Base-by-base conservation (phyloP, 2,888 invertebrate genomes). In the Patella pellucida region DNA sequence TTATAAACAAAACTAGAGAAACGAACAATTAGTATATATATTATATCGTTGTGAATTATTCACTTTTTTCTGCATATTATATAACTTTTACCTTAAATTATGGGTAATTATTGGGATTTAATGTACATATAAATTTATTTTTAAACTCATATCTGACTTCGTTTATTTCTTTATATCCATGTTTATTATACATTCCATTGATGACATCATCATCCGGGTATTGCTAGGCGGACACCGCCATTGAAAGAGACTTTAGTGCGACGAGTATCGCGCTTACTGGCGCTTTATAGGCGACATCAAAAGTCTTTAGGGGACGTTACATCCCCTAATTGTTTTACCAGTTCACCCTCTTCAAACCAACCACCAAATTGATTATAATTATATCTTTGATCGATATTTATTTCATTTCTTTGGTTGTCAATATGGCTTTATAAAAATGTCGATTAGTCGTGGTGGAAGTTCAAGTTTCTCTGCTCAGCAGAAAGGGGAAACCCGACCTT, bases 401-500 rank as follows among this genome's bases (percentile, higher is more conserved):
- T 80, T 81, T 79, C 78, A 67, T 72, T 75, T 76, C 80, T 78
- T 71, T 77, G 69, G 69, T 75, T 82, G 79, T 76, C 81, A 85
- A 81, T 83, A 86, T 86, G 86, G 86, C 84, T 83, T 83, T 83
- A 78, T 86, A 81, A 86, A 84, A 79, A 86, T 86, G 86, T 75
- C 76, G 82, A 79, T 82, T 71, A 77, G 73, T 68, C 19, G 41
- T 52, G 50, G 41, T 71, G 69, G 52, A 78, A 78, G 81, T 73
- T 73, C 54, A 71, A 74, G 56, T 71, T 75, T 79, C 76, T 77
- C 72, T 79, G 75, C 78, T 74, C 62, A 76, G 75, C 76, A 68
- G 71, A 81, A 78, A 78, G 78, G 76, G 72, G 83, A 62, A 74
- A 69, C 74, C 62, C 23, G 62, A 70, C 81, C 85, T 77, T 84